phyloP scores from a whole-genome alignment of 2,888 invertebrate species.

The Nephrotoma guestfalica region DNA sequence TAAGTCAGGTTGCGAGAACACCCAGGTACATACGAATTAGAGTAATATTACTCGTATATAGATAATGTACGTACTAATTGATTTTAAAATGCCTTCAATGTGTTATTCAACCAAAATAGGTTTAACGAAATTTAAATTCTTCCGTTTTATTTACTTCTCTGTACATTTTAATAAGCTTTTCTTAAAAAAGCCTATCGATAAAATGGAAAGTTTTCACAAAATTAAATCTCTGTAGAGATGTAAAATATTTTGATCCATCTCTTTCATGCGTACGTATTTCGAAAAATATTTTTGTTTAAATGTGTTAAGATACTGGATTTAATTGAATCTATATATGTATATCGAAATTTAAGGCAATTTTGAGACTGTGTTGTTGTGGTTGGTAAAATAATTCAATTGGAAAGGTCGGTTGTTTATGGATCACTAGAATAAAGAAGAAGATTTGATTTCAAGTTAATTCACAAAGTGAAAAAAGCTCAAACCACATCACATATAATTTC shows the following conservation, averaged over 20 bases:
- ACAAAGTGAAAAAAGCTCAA: too few species aligned
- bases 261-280: neutral
- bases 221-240: neutral
- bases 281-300: neutral
- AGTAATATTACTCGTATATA: neutral
- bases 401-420: neutral
- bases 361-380: neutral
- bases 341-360: too few species aligned
- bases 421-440: neutral
- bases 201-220: neutral
- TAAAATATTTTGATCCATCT: neutral
- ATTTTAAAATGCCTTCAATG: neutral
- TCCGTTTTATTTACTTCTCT: neutral
- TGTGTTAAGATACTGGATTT: neutral
- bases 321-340: too few species aligned
- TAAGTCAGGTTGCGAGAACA: neutral
- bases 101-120: neutral
- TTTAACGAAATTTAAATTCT: neutral
- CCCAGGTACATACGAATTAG: neutral
- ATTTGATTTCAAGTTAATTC: too few species aligned
- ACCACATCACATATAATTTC: too few species aligned
- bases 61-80: neutral
- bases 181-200: neutral
- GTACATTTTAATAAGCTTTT: neutral
- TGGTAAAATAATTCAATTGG: slow-evolving; percentile 5